A percentile compares a stretch with the other conserved stretches of the same genome.
phyloP scores from a whole-genome alignment of 2,113 vertebrate species.

The Chauna torquata region DNA sequence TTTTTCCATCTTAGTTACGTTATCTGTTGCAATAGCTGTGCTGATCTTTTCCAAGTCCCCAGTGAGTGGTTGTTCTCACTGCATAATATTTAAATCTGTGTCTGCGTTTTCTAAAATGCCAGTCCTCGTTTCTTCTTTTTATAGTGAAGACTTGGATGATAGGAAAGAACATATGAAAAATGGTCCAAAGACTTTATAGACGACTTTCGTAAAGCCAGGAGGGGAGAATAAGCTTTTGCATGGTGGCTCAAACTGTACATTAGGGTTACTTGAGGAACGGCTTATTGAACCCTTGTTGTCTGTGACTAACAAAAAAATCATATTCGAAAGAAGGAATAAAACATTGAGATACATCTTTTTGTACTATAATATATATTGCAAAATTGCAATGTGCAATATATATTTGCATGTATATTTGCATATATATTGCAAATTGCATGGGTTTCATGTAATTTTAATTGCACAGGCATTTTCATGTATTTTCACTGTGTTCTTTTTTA shows the following conservation, averaged over 20 bases:
- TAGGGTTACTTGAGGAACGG: neutral
- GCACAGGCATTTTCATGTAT: neutral
- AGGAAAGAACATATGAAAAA: neutral
- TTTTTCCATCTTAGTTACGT: neutral
- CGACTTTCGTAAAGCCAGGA: neutral
- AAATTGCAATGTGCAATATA: no score
- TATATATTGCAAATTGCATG: neutral
- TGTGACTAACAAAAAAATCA: neutral
- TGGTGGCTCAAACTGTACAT: neutral
- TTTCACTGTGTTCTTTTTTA: neutral
- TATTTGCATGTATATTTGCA: no score
- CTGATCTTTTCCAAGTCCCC: neutral
- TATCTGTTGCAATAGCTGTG: neutral
- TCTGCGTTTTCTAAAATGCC: conserved; percentile 12
- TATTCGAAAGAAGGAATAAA: neutral
- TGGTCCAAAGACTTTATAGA: neutral
- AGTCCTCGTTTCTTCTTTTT: neutral
- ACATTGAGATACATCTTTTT: neutral
- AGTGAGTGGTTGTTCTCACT: neutral
- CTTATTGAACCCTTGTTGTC: neutral
- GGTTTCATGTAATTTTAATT: no score
- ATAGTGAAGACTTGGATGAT: neutral
- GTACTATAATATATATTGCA: neutral
- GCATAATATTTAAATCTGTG: neutral
- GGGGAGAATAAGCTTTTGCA: neutral